phyloP scores from a whole-genome alignment of 1,140 invertebrate genomes.

The Drosophila pachea region DNA sequence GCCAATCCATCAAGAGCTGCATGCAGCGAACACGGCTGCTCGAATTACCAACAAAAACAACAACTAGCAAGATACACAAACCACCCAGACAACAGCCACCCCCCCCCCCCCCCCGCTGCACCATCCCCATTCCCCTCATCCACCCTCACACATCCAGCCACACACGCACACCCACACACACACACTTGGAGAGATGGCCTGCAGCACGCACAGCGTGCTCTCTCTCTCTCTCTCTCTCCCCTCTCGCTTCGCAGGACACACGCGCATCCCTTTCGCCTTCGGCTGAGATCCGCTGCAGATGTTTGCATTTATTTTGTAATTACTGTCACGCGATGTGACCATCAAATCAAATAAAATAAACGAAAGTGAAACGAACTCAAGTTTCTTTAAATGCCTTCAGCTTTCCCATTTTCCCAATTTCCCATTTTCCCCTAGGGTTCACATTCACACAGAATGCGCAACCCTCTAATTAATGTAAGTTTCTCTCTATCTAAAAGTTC shows the following conservation, averaged over 20 bases:
- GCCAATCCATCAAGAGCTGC: conserved; percentile 64
- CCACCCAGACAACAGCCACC: conserved; percentile 6
- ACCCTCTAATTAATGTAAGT: conserved; percentile 46
- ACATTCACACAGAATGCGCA: neutral
- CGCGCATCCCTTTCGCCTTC: conserved; percentile 20
- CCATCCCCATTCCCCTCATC: no score
- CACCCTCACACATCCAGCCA: no score
- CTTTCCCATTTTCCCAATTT: conserved; percentile 12
- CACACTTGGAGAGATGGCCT: conserved; percentile 3
- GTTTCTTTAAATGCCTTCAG: conserved; percentile 36
- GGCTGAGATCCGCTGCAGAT: conserved; percentile 65
- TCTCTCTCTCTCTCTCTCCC: neutral
- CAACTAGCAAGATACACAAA: conserved; percentile 23
- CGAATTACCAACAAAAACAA: conserved; percentile 56
- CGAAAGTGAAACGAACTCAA: conserved; percentile 32
- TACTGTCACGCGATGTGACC: conserved; percentile 74
- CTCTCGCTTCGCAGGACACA: neutral
- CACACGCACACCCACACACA: neutral
- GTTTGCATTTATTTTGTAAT: conserved; percentile 76
- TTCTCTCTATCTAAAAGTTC: conserved; percentile 24
- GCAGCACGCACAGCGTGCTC: conserved; percentile 32
- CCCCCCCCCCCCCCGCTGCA: no score
- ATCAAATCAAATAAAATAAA: conserved; percentile 75
- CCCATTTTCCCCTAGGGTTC: neutral
- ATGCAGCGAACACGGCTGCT: conserved; percentile 56